Evolutionary conservation across 2,797 vertebrate species (phyloP).

Genomic region (Apogon talboti): DNA sequence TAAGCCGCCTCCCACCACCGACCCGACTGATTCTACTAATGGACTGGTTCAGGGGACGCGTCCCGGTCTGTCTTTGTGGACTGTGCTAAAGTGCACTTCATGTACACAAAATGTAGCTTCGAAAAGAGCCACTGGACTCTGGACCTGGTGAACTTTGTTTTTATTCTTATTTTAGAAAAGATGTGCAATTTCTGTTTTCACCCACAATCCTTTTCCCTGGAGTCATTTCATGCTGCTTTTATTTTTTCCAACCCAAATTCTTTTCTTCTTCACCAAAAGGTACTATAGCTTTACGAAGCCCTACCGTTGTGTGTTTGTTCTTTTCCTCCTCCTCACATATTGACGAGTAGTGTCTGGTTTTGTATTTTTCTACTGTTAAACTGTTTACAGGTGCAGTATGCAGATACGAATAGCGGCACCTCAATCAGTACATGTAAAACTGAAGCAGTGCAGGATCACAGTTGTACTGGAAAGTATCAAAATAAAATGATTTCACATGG

Average conservation of each 20-base stretch:
- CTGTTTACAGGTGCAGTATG: constrained; percentile 72
- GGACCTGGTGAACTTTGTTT: too few species aligned
- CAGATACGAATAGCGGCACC: constrained; percentile 65
- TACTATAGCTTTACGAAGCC: constrained; percentile 77
- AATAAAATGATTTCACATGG: constrained; percentile 83
- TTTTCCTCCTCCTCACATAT: constrained; percentile 20
- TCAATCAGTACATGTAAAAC: constrained; percentile 74
- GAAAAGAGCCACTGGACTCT: constrained; percentile 35
- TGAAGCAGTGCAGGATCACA: constrained; percentile 62
- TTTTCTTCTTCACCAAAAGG: constrained; percentile 68
- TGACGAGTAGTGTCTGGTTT: too few species aligned
- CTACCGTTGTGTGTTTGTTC: constrained; percentile 25
- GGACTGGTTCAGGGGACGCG: neutral
- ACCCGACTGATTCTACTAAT: neutral
- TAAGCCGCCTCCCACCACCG: constrained; percentile 28
- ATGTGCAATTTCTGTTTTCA: constrained; percentile 60
- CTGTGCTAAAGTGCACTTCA: constrained; percentile 56
- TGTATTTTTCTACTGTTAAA: constrained; percentile 80
- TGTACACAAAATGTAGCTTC: constrained; percentile 67
- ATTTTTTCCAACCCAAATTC: constrained; percentile 37
- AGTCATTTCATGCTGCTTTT: constrained; percentile 51
- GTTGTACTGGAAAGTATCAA: constrained; percentile 74
- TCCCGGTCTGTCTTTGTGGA: constrained; percentile 32
- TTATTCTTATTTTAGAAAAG: constrained; percentile 42
- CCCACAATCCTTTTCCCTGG: too few species aligned